These are phyloP conservation scores for Eumacrocentrus americanus DNA, from an alignment of 2,888 invertebrate species.

Conservation along the genomic window DNA sequence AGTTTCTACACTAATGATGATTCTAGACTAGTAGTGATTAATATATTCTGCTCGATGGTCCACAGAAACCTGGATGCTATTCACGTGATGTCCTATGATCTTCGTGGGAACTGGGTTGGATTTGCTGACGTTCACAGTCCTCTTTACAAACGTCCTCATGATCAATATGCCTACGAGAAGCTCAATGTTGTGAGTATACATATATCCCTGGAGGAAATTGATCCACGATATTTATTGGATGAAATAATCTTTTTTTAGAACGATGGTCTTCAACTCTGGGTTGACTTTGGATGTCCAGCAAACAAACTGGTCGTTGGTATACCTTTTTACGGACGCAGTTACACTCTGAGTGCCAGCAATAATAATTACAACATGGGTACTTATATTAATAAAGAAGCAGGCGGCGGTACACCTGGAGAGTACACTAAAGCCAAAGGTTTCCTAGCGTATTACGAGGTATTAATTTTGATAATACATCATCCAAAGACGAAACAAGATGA, in stretches of 20 bases:
- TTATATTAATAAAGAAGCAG: constrained; percentile 89
- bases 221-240: background rate
- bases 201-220: background rate
- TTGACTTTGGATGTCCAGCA: constrained; percentile 84
- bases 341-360: constrained; percentile 80
- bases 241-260: constrained; percentile 66
- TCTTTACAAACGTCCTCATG: constrained; percentile 82
- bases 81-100: constrained; percentile 86
- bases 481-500: background rate
- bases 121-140: constrained; percentile 91
- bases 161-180: constrained; percentile 88
- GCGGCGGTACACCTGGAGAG: constrained; percentile 83
- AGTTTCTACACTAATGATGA: background rate
- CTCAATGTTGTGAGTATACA: constrained; percentile 79
- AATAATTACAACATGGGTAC: constrained; percentile 84
- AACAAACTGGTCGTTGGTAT: constrained; percentile 88
- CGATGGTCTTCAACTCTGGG: constrained; percentile 87
- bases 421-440: constrained; percentile 88
- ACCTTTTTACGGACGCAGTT: constrained; percentile 88
- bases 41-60: too few relatives aligned
- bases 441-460: constrained; percentile 83
- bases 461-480: background rate
- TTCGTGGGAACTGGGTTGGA: constrained; percentile 89
- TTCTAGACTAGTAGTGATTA: too few relatives aligned
- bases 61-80: constrained; percentile 77